Base-by-base conservation (phyloP, 2,113 vertebrate species). In the Scomber colias region DNA sequence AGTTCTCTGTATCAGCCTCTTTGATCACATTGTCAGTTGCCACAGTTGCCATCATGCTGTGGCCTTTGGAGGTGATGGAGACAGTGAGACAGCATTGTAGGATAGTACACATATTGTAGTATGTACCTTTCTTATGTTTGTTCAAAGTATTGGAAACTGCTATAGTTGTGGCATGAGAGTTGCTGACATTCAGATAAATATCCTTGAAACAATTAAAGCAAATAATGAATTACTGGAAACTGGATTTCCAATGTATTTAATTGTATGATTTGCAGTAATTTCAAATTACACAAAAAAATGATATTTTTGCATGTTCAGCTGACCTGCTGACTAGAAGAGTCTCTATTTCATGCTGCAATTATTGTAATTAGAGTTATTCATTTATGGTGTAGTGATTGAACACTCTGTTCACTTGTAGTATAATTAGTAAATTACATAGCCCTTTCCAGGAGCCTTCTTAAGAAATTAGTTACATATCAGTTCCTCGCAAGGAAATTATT, bases 1-100 rank as follows among this genome's bases (percentile, higher is more conserved):
- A 31, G 30, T 46, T 67, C 50, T 78, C 55, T 17, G 55, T 63
- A 19, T 15, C 45, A 11, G 45, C 65, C 45, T 54, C 71, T 71
- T 71, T 75, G 71, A 84, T 75, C 77, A 71, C 13, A 19, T 40
- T 71, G 66, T 68, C 69, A 72, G 60, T 48, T 73, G 48, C 46
- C 16, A 67, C 21, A 53, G 55, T 27, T 27, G 24, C 14, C 53
- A 24, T 48, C 45, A 54, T 12, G 21, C 14, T 51, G 19, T 11
- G 16, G 14, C 7, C 13, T 21, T 45, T 35, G 16, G 27, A 14
- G 65, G 45, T 51, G 44, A 27, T 49, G 44, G 21, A 79, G 21
- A 53, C 31, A 14, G 65, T 40, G 46, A 40, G 9, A 45, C 3
- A 15, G 9, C 12, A 6, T 5, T 44, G 14, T 46, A 12, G 30